A percentile compares a stretch with the other conserved stretches of the same genome.
Conservation (phyloP, 1,140 invertebrate species). For the Ips nitidus region DNA sequence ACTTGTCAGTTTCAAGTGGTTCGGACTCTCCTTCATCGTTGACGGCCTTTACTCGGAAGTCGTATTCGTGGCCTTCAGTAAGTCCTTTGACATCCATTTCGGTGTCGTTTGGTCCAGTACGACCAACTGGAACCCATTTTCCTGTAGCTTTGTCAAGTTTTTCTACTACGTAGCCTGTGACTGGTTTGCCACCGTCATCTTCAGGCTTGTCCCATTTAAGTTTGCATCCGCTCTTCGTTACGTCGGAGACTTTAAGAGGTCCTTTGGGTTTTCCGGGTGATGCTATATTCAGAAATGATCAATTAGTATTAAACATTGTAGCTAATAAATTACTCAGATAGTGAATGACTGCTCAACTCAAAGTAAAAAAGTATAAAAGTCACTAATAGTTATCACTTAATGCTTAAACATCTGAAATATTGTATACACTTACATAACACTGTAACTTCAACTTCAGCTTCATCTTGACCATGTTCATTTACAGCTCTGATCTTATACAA, state of each 20-base stretch:
- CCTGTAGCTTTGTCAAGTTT: conserved; percentile 93
- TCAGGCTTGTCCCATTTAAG: conserved; percentile 96
- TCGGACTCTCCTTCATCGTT: conserved; percentile 98
- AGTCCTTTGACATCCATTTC: conserved; percentile 91
- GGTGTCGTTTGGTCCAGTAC: conserved; percentile 78
- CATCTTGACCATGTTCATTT: conserved; percentile 90
- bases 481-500: conserved; percentile 89
- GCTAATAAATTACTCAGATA: too few species aligned
- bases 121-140: conserved; percentile 89
- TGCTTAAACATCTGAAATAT: too few species aligned
- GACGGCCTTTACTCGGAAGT: conserved; percentile 96
- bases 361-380: too few species aligned
- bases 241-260: conserved; percentile 88
- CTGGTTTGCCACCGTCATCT: conserved; percentile 95
- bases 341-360: too few species aligned
- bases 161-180: conserved; percentile 96
- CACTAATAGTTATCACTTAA: too few species aligned
- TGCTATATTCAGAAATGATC: conserved; percentile 53
- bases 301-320: too few species aligned
- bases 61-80: conserved; percentile 91
- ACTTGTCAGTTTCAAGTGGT: conserved; percentile 83
- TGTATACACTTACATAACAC: conserved; percentile 71
- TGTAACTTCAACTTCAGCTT: conserved; percentile 90
- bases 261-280: conserved; percentile 84
- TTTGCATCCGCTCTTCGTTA: conserved; percentile 90